Conservation (phyloP, 2,113 vertebrate species). For the Nothocercus julius region DNA sequence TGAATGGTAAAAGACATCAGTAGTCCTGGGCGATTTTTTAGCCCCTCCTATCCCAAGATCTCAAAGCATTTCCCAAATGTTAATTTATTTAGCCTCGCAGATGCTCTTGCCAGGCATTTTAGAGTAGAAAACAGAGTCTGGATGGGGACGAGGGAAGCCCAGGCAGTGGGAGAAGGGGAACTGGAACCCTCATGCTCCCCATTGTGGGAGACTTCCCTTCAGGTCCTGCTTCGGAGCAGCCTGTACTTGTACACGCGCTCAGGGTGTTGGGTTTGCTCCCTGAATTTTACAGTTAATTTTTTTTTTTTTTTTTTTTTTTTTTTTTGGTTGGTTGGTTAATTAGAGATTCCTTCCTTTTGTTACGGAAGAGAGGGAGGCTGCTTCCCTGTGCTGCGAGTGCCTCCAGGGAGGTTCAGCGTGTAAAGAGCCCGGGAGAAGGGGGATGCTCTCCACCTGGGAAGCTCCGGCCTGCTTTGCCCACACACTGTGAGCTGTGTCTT, state of each 20-base stretch:
- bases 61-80: not conserved
- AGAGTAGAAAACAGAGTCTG: not conserved
- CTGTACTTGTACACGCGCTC: not conserved
- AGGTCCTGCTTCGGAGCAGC: not conserved
- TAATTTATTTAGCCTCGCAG: not conserved
- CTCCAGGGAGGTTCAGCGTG: rapidly evolving
- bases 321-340: not conserved
- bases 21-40: slow-evolving; percentile 22
- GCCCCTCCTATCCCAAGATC: not conserved
- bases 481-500: not conserved
- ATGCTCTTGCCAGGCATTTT: not conserved
- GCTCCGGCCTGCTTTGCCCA: not conserved
- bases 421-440: not conserved
- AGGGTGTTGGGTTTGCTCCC: not conserved
- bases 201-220: not conserved
- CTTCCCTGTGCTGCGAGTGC: not conserved
- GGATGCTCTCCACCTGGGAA: not conserved
- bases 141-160: not conserved
- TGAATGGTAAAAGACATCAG: slow-evolving; percentile 22
- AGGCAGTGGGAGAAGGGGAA: not conserved
- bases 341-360: not conserved
- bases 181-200: rapidly evolving
- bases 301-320: too few relatives aligned
- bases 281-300: not conserved
- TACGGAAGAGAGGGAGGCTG: not conserved